Evolutionary conservation across 2,797 vertebrate genomes (phyloP), one percentile per base, ranked within the genome.

Genomic region (Enteromius radiatus): DNA sequence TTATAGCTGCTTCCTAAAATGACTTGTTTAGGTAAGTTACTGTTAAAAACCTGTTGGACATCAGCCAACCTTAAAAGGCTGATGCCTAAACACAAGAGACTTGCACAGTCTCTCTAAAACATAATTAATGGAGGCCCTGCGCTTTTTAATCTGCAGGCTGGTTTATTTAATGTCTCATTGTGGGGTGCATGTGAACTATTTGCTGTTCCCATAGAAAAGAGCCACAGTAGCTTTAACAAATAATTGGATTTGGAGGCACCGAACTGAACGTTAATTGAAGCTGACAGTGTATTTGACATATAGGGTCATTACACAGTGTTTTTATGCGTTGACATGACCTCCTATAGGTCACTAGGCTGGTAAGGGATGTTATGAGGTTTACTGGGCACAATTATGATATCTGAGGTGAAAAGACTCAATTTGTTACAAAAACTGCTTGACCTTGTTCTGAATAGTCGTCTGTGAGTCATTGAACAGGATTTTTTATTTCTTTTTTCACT

Each of bases 241-340:
- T 77, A 77, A 83, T 83, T 83, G 74, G 75, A 67, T 82, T 67
- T 78, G 52, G 61, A 59, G 36, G 59, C 81, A 74, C n/a, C 31
- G 75, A 78, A 74, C 75, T 73, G 33, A 77, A 38, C 14, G 6
- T 78, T 85, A 82, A 82, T 82, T 54, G 14, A 49, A 64, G 52
- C 56, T 78, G 84, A 85, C 80, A 78, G 68, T 49, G 59, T 70
- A 78, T 82, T 85, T 82, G 80, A 78, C 67, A 69, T 56, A 63
- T 36, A 77, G 31, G 71, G 67, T 81, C 78, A 77, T 81, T 84
- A 81, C 68, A 64, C 33, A 68, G 49, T 81, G 79, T 77, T 19
- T 71, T 76, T 76, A 76, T 59, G 65, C 38, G 61, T 31, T 67
- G 47, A 41, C 36, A 33, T 68, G 63, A 76, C 71, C 80, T 64